phyloP scores from a whole-genome alignment of 2,888 invertebrate species.

The Tupiocoris notatus region DNA sequence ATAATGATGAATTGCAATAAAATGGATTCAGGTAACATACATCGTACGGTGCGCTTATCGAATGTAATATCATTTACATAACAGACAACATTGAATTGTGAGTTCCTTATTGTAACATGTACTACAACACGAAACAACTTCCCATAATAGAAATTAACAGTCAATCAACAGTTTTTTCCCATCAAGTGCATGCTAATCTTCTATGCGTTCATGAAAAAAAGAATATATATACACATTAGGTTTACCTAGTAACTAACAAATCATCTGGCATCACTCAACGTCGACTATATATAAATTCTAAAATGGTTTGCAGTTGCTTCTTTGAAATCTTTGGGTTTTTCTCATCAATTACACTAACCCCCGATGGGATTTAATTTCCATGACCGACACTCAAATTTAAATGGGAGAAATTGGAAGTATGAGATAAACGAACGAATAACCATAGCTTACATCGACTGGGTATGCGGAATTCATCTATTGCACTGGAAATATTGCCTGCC shows the following conservation, averaged over 20 bases:
- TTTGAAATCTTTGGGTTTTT: constrained; percentile 19
- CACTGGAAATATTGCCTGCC: too few species aligned
- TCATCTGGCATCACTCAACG: constrained; percentile 5
- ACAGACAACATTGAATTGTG: constrained; percentile 14
- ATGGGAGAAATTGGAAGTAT: not conserved
- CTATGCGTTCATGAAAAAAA: not conserved
- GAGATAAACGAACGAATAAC: too few species aligned
- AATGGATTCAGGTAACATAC: constrained; percentile 4
- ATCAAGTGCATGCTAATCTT: constrained; percentile 16
- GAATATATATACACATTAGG: not conserved
- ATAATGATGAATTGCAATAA: not conserved
- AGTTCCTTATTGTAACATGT: constrained; percentile 2
- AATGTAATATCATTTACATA: constrained; percentile 2
- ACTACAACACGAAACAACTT: not conserved
- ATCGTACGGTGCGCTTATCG: not conserved
- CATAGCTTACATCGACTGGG: too few species aligned
- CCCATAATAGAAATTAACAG: not conserved
- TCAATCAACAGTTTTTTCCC: not conserved
- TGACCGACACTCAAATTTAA: not conserved
- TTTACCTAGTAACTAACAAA: constrained; percentile 19
- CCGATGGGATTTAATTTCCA: not conserved
- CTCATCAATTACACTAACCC: not conserved
- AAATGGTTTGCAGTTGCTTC: not conserved
- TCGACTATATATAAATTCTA: constrained; percentile 8
- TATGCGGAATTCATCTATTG: too few species aligned